Evolutionary conservation across 2,113 vertebrate genomes (phyloP).

Genomic region (Erythrocercus mccallii): DNA sequence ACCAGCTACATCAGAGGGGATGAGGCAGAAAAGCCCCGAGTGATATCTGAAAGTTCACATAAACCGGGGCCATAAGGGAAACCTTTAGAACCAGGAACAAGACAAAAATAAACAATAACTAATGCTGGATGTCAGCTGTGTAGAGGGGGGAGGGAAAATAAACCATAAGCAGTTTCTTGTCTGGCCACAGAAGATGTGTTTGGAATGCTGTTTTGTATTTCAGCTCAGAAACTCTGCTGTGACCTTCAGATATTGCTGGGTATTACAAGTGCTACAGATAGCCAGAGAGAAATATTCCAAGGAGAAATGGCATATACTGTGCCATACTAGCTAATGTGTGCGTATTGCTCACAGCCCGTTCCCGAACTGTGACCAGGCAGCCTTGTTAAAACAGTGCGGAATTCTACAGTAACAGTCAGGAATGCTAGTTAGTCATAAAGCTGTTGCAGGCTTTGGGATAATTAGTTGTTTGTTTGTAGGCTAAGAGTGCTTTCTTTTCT

Average conservation of each 20-base stretch:
- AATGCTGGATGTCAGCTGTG: conserved; percentile 51
- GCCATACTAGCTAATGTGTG: conserved; percentile 28
- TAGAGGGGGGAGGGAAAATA: conserved; percentile 48
- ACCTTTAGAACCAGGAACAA: conserved; percentile 61
- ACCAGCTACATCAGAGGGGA: conserved; percentile 52
- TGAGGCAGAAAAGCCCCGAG: background rate
- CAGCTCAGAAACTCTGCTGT: conserved; percentile 51
- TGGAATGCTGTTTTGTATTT: conserved; percentile 63
- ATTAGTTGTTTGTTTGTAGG: conserved; percentile 34
- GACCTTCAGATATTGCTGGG: conserved; percentile 58
- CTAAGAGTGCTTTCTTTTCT: background rate
- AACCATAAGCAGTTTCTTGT: conserved; percentile 56
- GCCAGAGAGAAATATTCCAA: conserved; percentile 46
- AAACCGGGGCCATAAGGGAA: conserved; percentile 31
- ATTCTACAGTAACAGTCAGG: background rate
- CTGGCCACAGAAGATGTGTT: conserved; percentile 54
- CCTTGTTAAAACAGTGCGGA: background rate
- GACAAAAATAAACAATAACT: conserved; percentile 66
- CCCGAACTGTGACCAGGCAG: background rate
- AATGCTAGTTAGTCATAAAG: conserved; percentile 10
- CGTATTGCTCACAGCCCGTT: background rate
- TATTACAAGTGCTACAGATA: conserved; percentile 49
- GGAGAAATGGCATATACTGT: background rate
- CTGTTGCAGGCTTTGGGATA: conserved; percentile 20
- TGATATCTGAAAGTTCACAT: conserved; percentile 56